Percentiles rank a stretch among this genome's conserved stretches.
Evolutionary conservation across 1,140 invertebrate genomes (phyloP).

Genomic region (Hycleus phaleratus): DNA sequence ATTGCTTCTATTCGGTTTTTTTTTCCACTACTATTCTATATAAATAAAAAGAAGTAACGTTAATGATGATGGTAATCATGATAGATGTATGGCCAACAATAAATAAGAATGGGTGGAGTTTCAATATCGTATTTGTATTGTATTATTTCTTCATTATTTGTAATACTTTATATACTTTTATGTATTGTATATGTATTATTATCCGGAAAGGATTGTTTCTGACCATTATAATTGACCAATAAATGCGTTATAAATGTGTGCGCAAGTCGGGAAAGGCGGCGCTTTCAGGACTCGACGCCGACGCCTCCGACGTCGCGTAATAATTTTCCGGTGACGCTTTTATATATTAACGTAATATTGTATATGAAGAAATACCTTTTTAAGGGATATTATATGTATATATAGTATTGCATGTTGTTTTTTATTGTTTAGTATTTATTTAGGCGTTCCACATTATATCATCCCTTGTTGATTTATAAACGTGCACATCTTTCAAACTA

Average conservation of each 20-base stretch:
- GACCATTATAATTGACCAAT: not conserved
- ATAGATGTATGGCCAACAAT: no score
- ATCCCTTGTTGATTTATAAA: slow-evolving; percentile 1
- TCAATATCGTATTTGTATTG: no score
- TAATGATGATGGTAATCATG: no score
- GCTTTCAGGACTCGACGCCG: slow-evolving; percentile 14
- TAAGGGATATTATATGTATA: slow-evolving; percentile 14
- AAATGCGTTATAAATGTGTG: slow-evolving; percentile 3
- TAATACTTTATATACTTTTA: no score
- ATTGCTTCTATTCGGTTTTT: no score
- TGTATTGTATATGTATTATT: no score
- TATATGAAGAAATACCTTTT: no score
- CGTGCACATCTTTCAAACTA: slow-evolving; percentile 3
- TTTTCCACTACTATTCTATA: no score
- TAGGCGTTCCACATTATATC: slow-evolving; percentile 3
- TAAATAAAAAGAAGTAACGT: no score
- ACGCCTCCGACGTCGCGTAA: slow-evolving; percentile 20
- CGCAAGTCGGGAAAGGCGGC: slow-evolving; percentile 23
- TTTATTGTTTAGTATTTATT: slow-evolving; percentile 23
- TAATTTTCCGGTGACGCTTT: slow-evolving; percentile 21
- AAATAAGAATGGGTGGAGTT: no score
- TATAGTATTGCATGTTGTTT: slow-evolving; percentile 25
- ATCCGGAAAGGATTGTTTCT: slow-evolving; percentile 5
- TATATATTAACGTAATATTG: slow-evolving; percentile 14
- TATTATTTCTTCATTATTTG: no score